Base-by-base conservation (phyloP, 1,140 invertebrate species). In the Leptinotarsa undecemlineata region DNA sequence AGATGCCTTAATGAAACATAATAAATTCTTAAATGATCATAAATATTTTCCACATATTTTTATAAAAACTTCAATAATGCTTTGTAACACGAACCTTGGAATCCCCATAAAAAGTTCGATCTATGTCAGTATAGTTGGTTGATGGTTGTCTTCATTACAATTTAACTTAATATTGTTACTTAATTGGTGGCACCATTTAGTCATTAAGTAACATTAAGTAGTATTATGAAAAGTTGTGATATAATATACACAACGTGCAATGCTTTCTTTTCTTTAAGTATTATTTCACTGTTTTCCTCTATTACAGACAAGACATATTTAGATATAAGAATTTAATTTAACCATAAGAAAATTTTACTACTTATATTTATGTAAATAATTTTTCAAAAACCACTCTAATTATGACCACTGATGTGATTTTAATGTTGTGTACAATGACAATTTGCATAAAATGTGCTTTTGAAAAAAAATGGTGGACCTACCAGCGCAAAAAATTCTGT, bases 111-210 rank as follows among this genome's bases (percentile, higher is more conserved):
- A 76, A 72, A 76, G 51, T 78, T 64, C 73, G 74, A 74, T 76
- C 76, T 80, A 79, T 77, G 79, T 80, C 75, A 67, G 72, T 76
- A 81, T 79, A 81, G 81, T 82, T 82, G 74, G 77, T 81, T 81
- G 82, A 80, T 75, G 71, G 69, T 74, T 77, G 74, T 73, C 42
- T 47, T 80, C 74, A 77, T 73, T 42, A 26, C 79, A 78, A 77
- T 76, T 78, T 79, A 63, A 64, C 62, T 72, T 72, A 72, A 64
- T 72, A 81, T 75, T 71, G 79, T 81, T 80, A 81, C 77, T 81
- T 82, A 81, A 78, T 74, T 73, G 76, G 76, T 77, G 76, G 78
- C 78, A 80, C 81, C 81, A 81, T 82, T 82, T 82, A 83, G 82
- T 83, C 80, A 80, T 74, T 80, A 80, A 79, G 51, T 82, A 82